Base-by-base conservation (phyloP, 2,113 vertebrate species). In the Hypocryptadius cinnamomeus region DNA sequence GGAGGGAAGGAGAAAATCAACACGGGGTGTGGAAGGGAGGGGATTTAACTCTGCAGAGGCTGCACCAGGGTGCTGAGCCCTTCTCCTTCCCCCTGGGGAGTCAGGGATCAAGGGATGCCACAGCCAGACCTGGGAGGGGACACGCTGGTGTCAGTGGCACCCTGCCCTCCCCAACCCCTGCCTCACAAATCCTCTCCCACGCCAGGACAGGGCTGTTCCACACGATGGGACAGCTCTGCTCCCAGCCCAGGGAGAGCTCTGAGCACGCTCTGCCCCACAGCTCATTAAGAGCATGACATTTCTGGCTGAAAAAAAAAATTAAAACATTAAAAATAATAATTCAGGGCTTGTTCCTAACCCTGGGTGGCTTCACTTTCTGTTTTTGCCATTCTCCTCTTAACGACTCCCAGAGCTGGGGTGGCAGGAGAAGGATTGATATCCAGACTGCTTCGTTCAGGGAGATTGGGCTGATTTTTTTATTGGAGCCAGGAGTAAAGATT, bases 341-440 rank as follows among this genome's bases (percentile, higher is more conserved):
- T 54, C 50, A 23, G 8, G 15, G 35, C 16, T 50, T 31, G 17
- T 31, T 68, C 16, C 73, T 64, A 84, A 92, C 65, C 81, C 51
- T 66, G 87, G 81, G 81, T 83, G 92, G 87, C 87, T 96, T 82
- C 54, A 47, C 87, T 50, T 69, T 82, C 87, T 95, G 96, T 78
- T 90, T 87, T 89, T 90, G 84, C 78, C 89, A 69, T 94, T 91
- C 87, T 65, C 35, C 54, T 71, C 70, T 11, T 85, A 70, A 93
- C 0, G 13, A 89, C 54, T 82, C 94, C 88, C 96, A 71, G 72
- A 18, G 88, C 85, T 44, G 77, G 74, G 83, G 15, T 96, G 95
- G 83, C 95, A 94, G 60, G 53, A 90, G 77, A 31, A 91, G 95
- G 92, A 96, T 66, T 89, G 87, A 93, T 87, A 81, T 87, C 24